phyloP scores from a whole-genome alignment of 2,888 invertebrate genomes.

The Scaptodrosophila latifasciaeformis region DNA sequence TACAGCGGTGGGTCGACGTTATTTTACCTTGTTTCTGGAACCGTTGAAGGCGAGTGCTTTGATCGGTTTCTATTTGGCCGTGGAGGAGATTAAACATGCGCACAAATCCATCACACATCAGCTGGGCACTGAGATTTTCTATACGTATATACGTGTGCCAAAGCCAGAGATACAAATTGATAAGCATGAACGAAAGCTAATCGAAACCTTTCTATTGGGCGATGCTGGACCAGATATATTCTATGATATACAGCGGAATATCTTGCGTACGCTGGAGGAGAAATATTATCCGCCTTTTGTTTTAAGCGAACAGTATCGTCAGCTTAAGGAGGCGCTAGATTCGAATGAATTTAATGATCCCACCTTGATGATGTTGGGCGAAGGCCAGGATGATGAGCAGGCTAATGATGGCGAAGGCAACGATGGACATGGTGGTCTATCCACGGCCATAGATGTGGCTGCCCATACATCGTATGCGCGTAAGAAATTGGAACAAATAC shows the following conservation, averaged over 20 bases:
- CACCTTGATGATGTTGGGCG: conserved; percentile 68
- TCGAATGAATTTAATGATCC: conserved; percentile 75
- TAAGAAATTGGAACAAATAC: conserved; percentile 87
- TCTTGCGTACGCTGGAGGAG: conserved; percentile 87
- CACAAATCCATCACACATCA: conserved; percentile 88
- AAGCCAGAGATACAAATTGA: conserved; percentile 89
- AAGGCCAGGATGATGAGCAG: conserved; percentile 62
- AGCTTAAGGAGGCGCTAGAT: conserved; percentile 74
- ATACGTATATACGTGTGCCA: conserved; percentile 88
- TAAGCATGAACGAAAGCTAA: conserved; percentile 85
- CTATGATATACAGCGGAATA: conserved; percentile 88
- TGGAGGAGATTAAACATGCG: conserved; percentile 87
- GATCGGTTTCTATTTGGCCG: conserved; percentile 90
- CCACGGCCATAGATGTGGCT: conserved; percentile 79
- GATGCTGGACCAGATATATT: conserved; percentile 92
- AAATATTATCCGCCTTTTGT: conserved; percentile 93
- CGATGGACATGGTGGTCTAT: conserved; percentile 36
- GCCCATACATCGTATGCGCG: conserved; percentile 89
- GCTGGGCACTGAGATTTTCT: conserved; percentile 92
- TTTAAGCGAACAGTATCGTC: conserved; percentile 88
- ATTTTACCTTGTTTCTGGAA: conserved; percentile 87
- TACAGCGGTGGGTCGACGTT: conserved; percentile 86
- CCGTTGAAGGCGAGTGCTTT: conserved; percentile 89
- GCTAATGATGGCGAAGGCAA: conserved; percentile 48
- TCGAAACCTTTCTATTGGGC: conserved; percentile 91